Percentiles rank a stretch among this genome's conserved stretches.
phyloP scores from a whole-genome alignment of 2,797 vertebrate species.

The Crax fasciolata region DNA sequence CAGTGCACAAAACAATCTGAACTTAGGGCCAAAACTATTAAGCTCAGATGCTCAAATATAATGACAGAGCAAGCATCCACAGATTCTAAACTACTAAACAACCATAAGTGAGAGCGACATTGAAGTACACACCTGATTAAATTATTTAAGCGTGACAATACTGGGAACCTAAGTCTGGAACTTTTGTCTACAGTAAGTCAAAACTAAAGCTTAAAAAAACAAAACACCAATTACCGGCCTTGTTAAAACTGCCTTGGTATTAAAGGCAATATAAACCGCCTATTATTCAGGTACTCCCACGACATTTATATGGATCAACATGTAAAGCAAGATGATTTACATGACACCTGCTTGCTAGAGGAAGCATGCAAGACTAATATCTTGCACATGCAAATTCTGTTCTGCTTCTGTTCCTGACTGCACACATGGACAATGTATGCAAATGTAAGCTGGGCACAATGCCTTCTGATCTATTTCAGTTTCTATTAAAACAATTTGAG shows the following conservation, averaged over 20 bases:
- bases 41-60: neutral
- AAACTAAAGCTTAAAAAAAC: neutral
- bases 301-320: neutral
- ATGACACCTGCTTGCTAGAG: neutral
- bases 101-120: neutral
- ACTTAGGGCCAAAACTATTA: neutral
- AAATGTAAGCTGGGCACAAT: neutral
- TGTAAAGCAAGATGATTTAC: neutral
- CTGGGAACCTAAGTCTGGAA: neutral
- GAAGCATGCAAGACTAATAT: neutral
- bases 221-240: neutral
- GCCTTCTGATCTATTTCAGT: neutral
- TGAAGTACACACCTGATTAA: neutral
- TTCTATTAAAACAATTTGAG: neutral
- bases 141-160: rapidly evolving
- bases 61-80: neutral
- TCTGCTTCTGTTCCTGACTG: neutral
- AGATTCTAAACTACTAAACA: neutral
- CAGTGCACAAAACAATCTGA: neutral
- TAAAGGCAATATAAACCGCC: neutral
- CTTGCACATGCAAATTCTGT: neutral
- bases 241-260: neutral
- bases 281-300: neutral
- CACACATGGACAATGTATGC: neutral
- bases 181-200: neutral